Evolutionary conservation across 1,140 invertebrate species (phyloP).

Genomic region (Diploscapter pachys): DNA sequence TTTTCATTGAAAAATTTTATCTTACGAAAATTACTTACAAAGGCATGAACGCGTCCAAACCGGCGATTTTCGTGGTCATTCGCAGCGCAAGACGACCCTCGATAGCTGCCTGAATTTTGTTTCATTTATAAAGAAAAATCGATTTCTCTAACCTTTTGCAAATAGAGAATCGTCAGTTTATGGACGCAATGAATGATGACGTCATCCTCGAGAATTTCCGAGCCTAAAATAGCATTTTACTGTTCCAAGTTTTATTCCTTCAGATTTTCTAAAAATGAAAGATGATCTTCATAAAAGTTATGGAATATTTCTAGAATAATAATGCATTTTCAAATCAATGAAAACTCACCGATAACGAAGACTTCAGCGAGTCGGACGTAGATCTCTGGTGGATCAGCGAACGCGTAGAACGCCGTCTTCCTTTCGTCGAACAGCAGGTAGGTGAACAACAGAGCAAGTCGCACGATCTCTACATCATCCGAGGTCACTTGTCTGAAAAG

Average conservation of each 20-base stretch:
- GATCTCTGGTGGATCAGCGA: conserved; percentile 34
- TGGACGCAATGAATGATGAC: neutral
- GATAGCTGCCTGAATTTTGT: no score
- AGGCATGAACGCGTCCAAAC: conserved; percentile 42
- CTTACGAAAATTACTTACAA: conserved; percentile 33
- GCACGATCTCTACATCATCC: conserved; percentile 44
- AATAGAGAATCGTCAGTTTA: conserved; percentile 15
- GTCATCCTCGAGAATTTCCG: conserved; percentile 22
- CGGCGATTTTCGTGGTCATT: conserved; percentile 32
- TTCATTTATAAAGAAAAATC: no score
- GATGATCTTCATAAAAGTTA: no score
- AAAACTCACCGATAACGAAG: conserved; percentile 38
- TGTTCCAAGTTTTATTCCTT: no score
- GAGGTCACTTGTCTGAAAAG: conserved; percentile 10
- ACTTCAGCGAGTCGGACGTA: conserved; percentile 35
- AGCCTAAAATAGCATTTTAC: neutral
- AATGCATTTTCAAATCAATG: neutral
- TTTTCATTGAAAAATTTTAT: neutral
- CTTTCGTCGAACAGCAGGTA: conserved; percentile 32
- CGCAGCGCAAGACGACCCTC: neutral
- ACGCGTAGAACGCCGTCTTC: conserved; percentile 36
- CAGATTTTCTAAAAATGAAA: no score
- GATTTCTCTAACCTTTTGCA: no score
- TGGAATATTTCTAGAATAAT: no score
- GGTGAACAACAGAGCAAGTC: conserved; percentile 40